Evolutionary conservation across 2,888 invertebrate genomes (phyloP).

Genomic region (Leucophenga maculata): DNA sequence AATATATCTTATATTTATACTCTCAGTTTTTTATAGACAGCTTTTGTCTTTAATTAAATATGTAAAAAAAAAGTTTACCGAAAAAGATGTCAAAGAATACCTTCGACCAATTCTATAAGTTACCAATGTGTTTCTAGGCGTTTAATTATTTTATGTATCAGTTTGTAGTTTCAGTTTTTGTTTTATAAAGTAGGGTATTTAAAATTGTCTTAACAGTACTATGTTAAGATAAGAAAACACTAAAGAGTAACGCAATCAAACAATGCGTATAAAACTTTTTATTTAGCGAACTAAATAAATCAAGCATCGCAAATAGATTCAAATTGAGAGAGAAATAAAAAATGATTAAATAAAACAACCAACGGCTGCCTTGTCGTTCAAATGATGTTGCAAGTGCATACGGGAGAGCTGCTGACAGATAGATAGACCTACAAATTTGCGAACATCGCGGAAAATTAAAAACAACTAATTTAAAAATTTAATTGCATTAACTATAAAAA

Average conservation of each 20-base stretch:
- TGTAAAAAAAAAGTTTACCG: no score
- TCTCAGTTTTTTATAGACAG: no score
- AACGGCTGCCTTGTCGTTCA: background rate
- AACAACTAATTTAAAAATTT: background rate
- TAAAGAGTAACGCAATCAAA: background rate
- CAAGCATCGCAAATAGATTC: constrained; percentile 43
- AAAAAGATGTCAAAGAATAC: no score
- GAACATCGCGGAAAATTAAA: background rate
- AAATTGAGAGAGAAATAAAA: background rate
- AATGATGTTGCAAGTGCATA: background rate
- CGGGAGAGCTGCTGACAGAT: background rate
- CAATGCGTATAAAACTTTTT: background rate
- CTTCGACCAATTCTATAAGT: no score
- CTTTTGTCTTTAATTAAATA: no score
- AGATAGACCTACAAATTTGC: background rate
- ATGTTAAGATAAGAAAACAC: no score
- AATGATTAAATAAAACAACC: background rate
- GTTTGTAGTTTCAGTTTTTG: no score
- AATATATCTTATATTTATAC: no score
- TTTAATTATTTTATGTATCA: no score
- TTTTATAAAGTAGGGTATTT: no score
- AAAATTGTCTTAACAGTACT: no score
- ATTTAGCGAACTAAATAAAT: constrained; percentile 45
- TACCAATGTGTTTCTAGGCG: no score
- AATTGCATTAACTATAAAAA: background rate